These are phyloP conservation scores for Pissodes strobi DNA, from an alignment of 1,140 invertebrate genomes.

Conservation along the genomic window DNA sequence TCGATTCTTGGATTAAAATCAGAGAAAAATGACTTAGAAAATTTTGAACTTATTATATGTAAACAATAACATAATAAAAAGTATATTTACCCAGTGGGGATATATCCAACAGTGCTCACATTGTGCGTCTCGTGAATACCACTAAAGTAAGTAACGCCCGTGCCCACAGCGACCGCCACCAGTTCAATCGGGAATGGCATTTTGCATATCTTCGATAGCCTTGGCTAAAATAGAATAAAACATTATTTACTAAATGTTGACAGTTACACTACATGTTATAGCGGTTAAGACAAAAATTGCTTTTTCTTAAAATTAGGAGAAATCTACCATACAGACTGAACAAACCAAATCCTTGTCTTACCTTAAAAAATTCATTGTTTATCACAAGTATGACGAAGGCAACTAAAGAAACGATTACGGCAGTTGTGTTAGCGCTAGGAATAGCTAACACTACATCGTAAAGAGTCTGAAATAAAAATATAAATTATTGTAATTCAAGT, in stretches of 20 bases:
- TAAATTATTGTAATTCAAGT: no score
- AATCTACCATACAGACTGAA: no score
- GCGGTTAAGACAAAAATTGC: no score
- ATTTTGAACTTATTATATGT: no score
- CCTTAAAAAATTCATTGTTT: conserved; percentile 81
- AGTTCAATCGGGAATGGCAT: conserved; percentile 88
- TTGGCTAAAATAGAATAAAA: no score
- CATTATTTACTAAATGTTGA: no score
- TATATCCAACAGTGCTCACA: conserved; percentile 70
- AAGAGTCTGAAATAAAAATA: conserved; percentile 75
- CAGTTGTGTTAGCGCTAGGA: conserved; percentile 65
- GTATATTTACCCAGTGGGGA: conserved; percentile 79
- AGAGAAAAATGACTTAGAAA: no score
- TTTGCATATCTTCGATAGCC: conserved; percentile 69
- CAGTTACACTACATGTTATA: no score
- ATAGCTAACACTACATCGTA: conserved; percentile 68
- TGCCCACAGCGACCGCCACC: conserved; percentile 78
- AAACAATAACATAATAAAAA: no score
- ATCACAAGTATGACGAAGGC: conserved; percentile 71
- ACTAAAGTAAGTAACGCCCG: conserved; percentile 67
- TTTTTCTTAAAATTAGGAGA: no score
- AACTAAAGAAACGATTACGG: conserved; percentile 70
- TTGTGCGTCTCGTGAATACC: conserved; percentile 63
- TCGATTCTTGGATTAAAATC: no score
- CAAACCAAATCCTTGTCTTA: no score